Evolutionary conservation across 2,113 vertebrate genomes (phyloP).

Genomic region (Crotophaga sulcirostris): DNA sequence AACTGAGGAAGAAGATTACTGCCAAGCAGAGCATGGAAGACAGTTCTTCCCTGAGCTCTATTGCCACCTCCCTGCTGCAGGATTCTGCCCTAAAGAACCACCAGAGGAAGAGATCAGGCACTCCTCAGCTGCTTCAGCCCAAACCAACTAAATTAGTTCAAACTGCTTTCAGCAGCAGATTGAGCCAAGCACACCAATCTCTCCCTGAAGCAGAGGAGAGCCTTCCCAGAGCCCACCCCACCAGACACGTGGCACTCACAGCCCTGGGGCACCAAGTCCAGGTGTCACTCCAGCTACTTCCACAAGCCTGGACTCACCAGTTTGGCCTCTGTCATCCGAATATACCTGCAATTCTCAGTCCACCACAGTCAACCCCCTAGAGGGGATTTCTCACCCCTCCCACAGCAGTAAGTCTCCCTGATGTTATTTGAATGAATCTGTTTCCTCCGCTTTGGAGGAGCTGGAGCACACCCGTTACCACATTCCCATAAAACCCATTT

Average conservation of each 20-base stretch:
- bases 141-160: not conserved
- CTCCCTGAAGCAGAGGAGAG: not conserved
- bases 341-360: not conserved
- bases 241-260: fast-evolving
- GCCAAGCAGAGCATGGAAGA: not conserved
- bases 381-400: not conserved
- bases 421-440: not conserved
- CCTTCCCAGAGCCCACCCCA: not conserved
- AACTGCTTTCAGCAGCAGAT: not conserved
- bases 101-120: fast-evolving
- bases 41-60: not conserved
- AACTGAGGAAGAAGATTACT: not conserved
- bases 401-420: not conserved
- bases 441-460: not conserved
- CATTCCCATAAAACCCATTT: not conserved
- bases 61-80: not conserved
- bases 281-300: not conserved
- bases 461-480: not conserved
- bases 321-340: fast-evolving
- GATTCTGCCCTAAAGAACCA: not conserved
- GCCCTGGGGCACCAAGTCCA: not conserved
- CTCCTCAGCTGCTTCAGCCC: not conserved
- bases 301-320: not conserved
- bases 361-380: fast-evolving
- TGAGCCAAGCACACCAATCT: not conserved